These are phyloP conservation scores for Spea hammondii DNA, from an alignment of 2,797 vertebrate species.

Conservation along the genomic window DNA sequence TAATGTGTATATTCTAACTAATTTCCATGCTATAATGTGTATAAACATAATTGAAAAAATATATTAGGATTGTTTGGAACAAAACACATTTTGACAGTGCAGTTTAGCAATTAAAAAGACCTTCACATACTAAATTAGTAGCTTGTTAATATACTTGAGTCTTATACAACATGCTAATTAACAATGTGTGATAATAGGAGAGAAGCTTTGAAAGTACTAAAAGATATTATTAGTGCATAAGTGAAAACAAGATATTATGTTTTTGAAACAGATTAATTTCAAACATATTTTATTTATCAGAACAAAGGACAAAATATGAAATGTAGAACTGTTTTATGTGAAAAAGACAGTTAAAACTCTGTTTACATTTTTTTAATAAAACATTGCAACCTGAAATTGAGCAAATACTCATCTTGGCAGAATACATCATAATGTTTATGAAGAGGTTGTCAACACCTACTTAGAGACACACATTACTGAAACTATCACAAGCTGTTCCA, in stretches of 20 bases:
- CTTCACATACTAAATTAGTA: background rate
- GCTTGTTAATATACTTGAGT: background rate
- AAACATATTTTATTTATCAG: background rate
- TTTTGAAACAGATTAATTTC: background rate
- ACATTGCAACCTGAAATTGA: conserved; percentile 35
- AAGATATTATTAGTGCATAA: background rate
- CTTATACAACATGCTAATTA: background rate
- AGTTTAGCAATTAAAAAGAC: background rate
- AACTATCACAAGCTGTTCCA: conserved; percentile 41
- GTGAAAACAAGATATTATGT: conserved; percentile 10
- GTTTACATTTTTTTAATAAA: conserved; percentile 23
- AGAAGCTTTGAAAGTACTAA: background rate
- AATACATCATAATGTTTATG: conserved; percentile 39
- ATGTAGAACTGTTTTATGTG: background rate
- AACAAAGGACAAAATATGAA: background rate
- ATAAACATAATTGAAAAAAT: no score
- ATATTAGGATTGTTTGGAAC: no score
- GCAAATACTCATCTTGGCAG: conserved; percentile 43
- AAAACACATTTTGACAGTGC: no score
- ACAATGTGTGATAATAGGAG: background rate
- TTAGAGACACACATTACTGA: conserved; percentile 42
- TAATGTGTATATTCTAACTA: no score
- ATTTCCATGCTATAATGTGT: no score
- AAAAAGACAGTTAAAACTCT: background rate
- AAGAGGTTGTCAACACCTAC: conserved; percentile 38